Evolutionary conservation across 2,888 invertebrate genomes (phyloP).

Genomic region (Amaurobius ferox): DNA sequence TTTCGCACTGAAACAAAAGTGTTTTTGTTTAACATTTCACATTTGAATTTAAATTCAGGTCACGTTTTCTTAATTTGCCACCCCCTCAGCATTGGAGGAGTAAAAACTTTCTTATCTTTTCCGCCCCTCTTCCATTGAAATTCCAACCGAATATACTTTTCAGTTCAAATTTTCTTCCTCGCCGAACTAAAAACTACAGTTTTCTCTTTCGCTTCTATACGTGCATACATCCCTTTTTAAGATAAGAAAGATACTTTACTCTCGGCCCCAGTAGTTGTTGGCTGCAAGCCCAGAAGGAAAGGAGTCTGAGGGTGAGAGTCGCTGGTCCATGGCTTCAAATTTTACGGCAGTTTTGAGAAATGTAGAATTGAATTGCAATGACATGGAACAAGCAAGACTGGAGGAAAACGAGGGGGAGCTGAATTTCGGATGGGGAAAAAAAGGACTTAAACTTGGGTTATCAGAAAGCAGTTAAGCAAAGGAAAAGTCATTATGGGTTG

Average conservation of each 20-base stretch:
- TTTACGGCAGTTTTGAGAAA: constrained; percentile 14
- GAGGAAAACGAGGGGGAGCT: background rate
- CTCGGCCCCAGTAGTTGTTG: background rate
- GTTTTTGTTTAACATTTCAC: no score
- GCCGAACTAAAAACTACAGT: background rate
- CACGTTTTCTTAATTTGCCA: background rate
- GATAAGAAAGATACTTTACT: background rate
- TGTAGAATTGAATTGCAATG: constrained; percentile 14
- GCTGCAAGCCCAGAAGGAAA: background rate
- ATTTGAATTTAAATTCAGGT: background rate
- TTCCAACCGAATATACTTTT: background rate
- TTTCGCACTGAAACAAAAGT: no score
- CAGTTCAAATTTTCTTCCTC: background rate
- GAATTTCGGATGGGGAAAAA: background rate
- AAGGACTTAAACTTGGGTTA: background rate
- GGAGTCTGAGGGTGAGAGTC: background rate
- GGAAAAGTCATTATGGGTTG: background rate
- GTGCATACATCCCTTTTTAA: background rate
- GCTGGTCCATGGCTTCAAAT: background rate
- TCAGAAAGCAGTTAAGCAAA: background rate
- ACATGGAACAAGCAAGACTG: background rate
- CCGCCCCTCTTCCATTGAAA: background rate
- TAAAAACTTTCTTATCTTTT: background rate
- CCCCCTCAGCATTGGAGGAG: background rate
- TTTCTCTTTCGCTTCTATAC: background rate